phyloP scores from a whole-genome alignment of 1,140 invertebrate genomes.

The Xylocopa sonorina region DNA sequence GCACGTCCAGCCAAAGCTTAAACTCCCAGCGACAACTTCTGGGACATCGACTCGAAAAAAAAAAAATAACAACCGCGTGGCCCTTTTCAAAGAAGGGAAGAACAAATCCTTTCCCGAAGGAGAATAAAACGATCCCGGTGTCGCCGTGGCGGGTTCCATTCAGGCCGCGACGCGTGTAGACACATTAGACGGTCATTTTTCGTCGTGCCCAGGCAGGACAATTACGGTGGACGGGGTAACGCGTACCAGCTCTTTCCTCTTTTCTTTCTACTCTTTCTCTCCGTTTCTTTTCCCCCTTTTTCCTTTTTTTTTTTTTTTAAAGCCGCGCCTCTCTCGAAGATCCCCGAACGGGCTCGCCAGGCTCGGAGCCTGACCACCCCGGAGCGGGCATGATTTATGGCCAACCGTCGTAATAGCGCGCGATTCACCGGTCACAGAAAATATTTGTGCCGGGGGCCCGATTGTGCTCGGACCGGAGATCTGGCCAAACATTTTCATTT shows the following conservation, averaged over 20 bases:
- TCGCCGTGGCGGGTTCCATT: slow-evolving; percentile 17
- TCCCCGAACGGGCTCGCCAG: slow-evolving; percentile 10
- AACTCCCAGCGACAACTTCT: no score
- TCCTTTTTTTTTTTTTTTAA: no score
- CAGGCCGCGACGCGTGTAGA: slow-evolving; percentile 22
- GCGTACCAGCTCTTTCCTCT: no score
- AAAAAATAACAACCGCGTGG: background rate
- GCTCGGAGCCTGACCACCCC: slow-evolving; percentile 73
- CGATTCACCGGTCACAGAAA: slow-evolving; percentile 72
- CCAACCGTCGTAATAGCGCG: slow-evolving; percentile 67
- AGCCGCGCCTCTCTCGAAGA: slow-evolving; percentile 32
- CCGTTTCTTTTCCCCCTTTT: no score
- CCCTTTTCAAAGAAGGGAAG: background rate
- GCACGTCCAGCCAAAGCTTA: no score
- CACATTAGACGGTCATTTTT: slow-evolving; percentile 47
- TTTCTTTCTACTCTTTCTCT: no score
- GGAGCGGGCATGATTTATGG: slow-evolving; percentile 75
- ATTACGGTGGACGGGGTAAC: slow-evolving; percentile 32
- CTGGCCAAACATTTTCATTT: slow-evolving; percentile 76
- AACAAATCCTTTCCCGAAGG: background rate
- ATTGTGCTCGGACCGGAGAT: slow-evolving; percentile 61
- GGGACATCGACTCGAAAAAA: no score
- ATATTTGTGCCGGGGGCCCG: slow-evolving; percentile 71
- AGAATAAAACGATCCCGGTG: background rate
- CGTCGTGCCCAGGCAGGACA: slow-evolving; percentile 22